Conservation (phyloP, 2,888 invertebrate genomes). For the Idaea straminata region DNA sequence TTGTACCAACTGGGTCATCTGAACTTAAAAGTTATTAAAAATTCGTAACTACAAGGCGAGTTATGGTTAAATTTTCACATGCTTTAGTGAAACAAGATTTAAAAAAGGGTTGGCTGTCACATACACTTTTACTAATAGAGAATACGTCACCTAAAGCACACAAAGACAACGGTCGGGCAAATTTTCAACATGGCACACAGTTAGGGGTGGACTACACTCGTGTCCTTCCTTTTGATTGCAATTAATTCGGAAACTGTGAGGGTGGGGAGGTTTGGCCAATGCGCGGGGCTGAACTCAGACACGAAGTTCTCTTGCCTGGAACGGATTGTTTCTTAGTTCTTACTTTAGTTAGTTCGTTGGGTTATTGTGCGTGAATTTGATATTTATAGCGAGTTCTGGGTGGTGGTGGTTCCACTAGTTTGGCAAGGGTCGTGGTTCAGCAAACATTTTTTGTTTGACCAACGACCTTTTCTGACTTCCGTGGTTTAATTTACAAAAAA, state of each 20-base stretch:
- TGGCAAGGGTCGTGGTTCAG: too few species aligned
- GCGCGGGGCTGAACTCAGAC: conserved; percentile 71
- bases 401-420: too few species aligned
- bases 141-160: conserved; percentile 39
- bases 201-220: conserved; percentile 77
- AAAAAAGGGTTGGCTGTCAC: too few species aligned
- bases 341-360: conserved; percentile 10
- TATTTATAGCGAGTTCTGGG: not conserved
- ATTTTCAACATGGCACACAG: conserved; percentile 75
- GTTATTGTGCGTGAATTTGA: not conserved
- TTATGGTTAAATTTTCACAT: too few species aligned
- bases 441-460: too few species aligned
- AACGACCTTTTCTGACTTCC: too few species aligned
- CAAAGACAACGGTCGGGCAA: conserved; percentile 48
- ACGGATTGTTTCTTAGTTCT: conserved; percentile 18
- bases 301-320: conserved; percentile 59
- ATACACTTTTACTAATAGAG: conserved; percentile 35
- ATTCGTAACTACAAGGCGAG: too few species aligned
- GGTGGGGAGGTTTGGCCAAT: conserved; percentile 64
- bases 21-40: too few species aligned
- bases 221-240: conserved; percentile 81
- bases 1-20: too few species aligned
- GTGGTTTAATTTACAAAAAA: too few species aligned
- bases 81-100: too few species aligned
- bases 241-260: conserved; percentile 67